Conservation (phyloP, 2,888 invertebrate species). For the Ceratothoa steindachneri region DNA sequence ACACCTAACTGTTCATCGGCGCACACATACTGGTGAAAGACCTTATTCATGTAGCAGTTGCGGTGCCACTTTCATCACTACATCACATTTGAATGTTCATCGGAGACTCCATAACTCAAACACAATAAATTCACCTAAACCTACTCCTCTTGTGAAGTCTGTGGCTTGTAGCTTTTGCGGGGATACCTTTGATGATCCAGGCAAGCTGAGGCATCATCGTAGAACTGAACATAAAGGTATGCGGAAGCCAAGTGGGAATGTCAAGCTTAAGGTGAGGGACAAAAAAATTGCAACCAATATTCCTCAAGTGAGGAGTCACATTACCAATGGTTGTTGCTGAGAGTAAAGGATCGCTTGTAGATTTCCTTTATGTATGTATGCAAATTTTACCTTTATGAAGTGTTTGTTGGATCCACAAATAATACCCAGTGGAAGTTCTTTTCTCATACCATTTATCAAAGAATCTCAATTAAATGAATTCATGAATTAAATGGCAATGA, state of each 20-base stretch:
- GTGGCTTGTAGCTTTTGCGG: slow-evolving; percentile 39
- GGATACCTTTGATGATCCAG: slow-evolving; percentile 37
- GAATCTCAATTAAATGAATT: no score
- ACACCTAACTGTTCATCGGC: slow-evolving; percentile 43
- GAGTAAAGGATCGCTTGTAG: not conserved
- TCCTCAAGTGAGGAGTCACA: not conserved
- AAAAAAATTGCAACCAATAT: not conserved
- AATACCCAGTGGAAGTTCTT: no score
- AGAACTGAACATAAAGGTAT: slow-evolving; percentile 30
- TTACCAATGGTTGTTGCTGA: not conserved
- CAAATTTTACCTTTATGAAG: not conserved
- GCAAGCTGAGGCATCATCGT: slow-evolving; percentile 41
- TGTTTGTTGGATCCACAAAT: no score
- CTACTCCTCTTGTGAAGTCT: slow-evolving; percentile 8
- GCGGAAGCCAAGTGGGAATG: not conserved
- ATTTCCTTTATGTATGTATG: not conserved
- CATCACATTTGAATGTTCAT: slow-evolving; percentile 45
- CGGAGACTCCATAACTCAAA: slow-evolving; percentile 35
- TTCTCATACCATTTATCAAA: no score
- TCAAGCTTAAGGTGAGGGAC: not conserved
- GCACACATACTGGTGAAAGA: slow-evolving; percentile 44
- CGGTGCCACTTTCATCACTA: slow-evolving; percentile 45
- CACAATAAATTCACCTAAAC: slow-evolving; percentile 5
- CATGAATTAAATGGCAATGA: no score
- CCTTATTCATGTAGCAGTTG: slow-evolving; percentile 44